Evolutionary conservation across 2,113 vertebrate species (phyloP), one percentile per base, ranked within the genome.

Genomic region (Ivindomyrus marchei): DNA sequence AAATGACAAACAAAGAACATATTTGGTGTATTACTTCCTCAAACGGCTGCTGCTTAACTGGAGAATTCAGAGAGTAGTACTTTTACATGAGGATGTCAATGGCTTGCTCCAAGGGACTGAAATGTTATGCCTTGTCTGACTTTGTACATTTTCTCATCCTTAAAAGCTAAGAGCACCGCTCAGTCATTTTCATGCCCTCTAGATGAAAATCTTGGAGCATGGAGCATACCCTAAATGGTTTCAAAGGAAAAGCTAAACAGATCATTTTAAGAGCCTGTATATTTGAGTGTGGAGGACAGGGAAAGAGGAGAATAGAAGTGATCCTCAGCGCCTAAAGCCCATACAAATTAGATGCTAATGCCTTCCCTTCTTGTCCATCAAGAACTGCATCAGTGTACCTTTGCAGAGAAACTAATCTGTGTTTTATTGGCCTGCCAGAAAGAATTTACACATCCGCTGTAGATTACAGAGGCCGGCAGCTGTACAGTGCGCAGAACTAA

Each of bases 371-470:
- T 90, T 91, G 94, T 94, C 95, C 93, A 92, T 95, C 94, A 95
- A 92, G 91, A 17, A 91, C 92, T 92, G 92, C 93, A 92, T 70
- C 50, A 90, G 91, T 92, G 90, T 93, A 94, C 95, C 93, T 94
- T 92, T 90, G 91, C 92, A 21, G 80, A 90, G 94, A 94, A 95
- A 94, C 94, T 95, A 95, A 95, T 95, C 93, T 93, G 92, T 93
- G 93, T 92, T 95, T 95, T 95, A 95, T 95, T 96, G 94, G 93
- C 92, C 95, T 96, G 95, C 94, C 95, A 95, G 91, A 94, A 93
- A 92, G 93, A 95, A 94, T 95, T 95, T 94, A 94, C 93, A 94
- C 94, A 94, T 94, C 92, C 90, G 91, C 92, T 93, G 93, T 95
- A 93, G 93, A 94, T 95, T 94, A 94, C 91, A 31, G 91, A 85